Evolutionary conservation across 1,140 invertebrate genomes (phyloP).

Genomic region (Procambarus virginalis): DNA sequence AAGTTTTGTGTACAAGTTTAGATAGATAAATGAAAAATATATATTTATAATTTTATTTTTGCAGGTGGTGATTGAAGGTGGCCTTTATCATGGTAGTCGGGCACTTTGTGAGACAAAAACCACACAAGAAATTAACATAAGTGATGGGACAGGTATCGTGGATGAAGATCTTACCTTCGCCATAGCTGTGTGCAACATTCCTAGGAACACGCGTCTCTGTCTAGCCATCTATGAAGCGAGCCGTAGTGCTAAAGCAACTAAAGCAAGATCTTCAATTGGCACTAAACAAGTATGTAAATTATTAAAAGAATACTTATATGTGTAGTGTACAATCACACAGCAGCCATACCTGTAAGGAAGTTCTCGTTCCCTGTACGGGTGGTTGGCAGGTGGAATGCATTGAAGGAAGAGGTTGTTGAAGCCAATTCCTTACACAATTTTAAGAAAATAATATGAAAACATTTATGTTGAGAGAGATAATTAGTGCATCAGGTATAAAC

Average conservation of each 20-base stretch:
- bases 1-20: too few relatives aligned
- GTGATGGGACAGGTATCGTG: slow-evolving; percentile 82
- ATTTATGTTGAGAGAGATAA: too few relatives aligned
- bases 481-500: too few relatives aligned
- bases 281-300: slow-evolving; percentile 47
- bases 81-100: slow-evolving; percentile 90
- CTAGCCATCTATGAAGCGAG: slow-evolving; percentile 91
- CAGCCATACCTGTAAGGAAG: too few relatives aligned
- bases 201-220: slow-evolving; percentile 90
- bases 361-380: too few relatives aligned
- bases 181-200: slow-evolving; percentile 85
- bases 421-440: too few relatives aligned
- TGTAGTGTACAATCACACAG: too few relatives aligned
- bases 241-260: slow-evolving; percentile 81
- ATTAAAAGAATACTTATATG: too few relatives aligned
- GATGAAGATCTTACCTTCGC: slow-evolving; percentile 88
- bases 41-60: neutral
- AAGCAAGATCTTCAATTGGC: slow-evolving; percentile 75
- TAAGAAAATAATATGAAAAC: too few relatives aligned
- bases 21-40: too few relatives aligned
- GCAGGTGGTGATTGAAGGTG: slow-evolving; percentile 85
- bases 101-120: slow-evolving; percentile 85
- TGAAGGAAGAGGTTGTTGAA: too few relatives aligned
- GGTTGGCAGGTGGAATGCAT: too few relatives aligned
- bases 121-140: slow-evolving; percentile 33